Base-by-base conservation (phyloP, 2,888 invertebrate genomes). In the Chaitophorus viminalis region DNA sequence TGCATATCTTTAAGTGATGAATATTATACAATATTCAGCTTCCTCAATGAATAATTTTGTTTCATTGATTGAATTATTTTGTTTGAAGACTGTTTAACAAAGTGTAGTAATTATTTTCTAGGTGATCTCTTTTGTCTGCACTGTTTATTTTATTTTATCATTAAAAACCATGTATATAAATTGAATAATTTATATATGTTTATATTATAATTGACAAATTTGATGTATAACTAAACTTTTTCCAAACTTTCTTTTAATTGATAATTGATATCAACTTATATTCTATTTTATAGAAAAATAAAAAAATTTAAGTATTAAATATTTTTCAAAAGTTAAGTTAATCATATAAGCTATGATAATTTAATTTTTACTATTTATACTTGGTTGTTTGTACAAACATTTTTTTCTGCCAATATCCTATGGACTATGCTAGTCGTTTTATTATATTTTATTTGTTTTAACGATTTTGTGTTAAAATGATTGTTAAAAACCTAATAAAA, bases 41-140 rank as follows among this genome's bases (percentile, higher is more conserved):
- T 70, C 31, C 31, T 31, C 70, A 70, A 70, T 70, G 70, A 70
- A 70, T 70, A 70, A 31, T 70, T 70, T 31, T 70, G 17, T 70
- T 70, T 70, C 70, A 70, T 70, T 70, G 70, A 70, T n/a, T 70
- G 1, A 31, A 29, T 14, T 5, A 29, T 31, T 70, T 70, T 70
- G 70, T 70, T 29, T 29, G 31, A 70, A 70, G 31, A 70, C 70
- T 70, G 70, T 70, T 31, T 70, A 8, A 29, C 29, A 29, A 70
- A 17, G n/a, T 68, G 68, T 14, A 29, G 29, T 29, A 29, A 29
- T 31, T 31, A 29, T 29, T 68, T n/a, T 3, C n/a, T 29, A 70
- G 31, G 3, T 29, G 31, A 70, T 31, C 68, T 68, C 31, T 70
- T 70, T 70, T 29, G 0, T 31, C 29, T 70, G 70, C n/a, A 29